Evolutionary conservation across 1,140 invertebrate genomes (phyloP).

Genomic region (Batillaria attramentaria): DNA sequence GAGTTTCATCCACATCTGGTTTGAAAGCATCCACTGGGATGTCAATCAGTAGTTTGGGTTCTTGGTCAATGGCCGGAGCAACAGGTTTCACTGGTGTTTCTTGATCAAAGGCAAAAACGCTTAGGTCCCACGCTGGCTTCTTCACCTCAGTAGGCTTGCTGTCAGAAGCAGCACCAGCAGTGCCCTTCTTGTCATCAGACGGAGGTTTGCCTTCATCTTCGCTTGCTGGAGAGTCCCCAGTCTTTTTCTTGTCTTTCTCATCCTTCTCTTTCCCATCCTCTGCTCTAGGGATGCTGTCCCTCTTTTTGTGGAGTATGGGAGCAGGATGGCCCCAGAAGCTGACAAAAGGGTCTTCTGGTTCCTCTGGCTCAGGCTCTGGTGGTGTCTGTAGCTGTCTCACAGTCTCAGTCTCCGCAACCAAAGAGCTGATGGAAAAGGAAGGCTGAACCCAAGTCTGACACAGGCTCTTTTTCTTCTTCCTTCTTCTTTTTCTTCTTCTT

Average conservation of each 20-base stretch:
- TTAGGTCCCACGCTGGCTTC: background rate
- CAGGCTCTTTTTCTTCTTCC: slow-evolving; percentile 39
- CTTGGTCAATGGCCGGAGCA: slow-evolving; percentile 32
- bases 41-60: slow-evolving; percentile 37
- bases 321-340: slow-evolving; percentile 47
- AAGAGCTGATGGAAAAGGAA: slow-evolving; percentile 13
- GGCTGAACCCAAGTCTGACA: too few species aligned
- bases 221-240: background rate
- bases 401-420: slow-evolving; percentile 15
- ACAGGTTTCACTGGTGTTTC: background rate
- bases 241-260: slow-evolving; percentile 28
- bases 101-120: background rate
- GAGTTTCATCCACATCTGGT: slow-evolving; percentile 35
- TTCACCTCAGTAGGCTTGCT: slow-evolving; percentile 5
- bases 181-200: background rate
- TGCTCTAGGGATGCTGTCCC: slow-evolving; percentile 27
- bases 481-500: slow-evolving; percentile 32
- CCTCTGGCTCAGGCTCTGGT: slow-evolving; percentile 21
- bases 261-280: slow-evolving; percentile 35
- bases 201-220: background rate
- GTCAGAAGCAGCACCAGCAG: slow-evolving; percentile 5
- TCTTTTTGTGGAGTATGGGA: slow-evolving; percentile 35
- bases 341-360: slow-evolving; percentile 27
- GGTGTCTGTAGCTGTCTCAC: too few species aligned
- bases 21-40: slow-evolving; percentile 42